Base-by-base conservation (phyloP, 2,113 vertebrate species). In the Cyanocitta stelleri region DNA sequence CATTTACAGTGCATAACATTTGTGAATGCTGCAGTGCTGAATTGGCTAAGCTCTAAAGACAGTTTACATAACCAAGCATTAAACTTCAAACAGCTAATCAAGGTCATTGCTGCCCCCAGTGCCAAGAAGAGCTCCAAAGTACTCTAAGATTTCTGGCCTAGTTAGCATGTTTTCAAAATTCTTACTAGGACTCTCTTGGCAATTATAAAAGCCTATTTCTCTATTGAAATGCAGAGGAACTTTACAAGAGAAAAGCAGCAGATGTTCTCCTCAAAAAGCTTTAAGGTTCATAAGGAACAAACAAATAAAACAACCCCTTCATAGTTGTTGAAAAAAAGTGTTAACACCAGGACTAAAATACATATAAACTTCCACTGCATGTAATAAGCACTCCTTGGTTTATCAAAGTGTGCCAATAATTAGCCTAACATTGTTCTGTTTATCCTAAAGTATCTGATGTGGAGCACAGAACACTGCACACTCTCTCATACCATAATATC, bases 21-120 rank as follows among this genome's bases (percentile, higher is more conserved):
- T 58, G 74, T 69, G 77, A 77, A 82, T 37, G 79, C 80, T 81
- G 83, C 80, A 78, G 73, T 52, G 83, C 49, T 95, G 81, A 74
- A 84, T 3, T 92, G 75, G 72, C 74, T 96, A 35, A 95, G 89
- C 95, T 94, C 84, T 91, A 62, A 92, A 91, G 81, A 82, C 69
- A 94, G 74, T 93, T 96, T 95, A 95, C 72, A 87, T 93, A 96
- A 97, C 83, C 87, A 73, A 64, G 73, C 87, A 92, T 81, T 94
- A 87, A 95, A 94, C 87, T 95, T 94, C 91, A 94, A 91, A 92
- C 22, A 94, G 85, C 91, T 85, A 62, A 78, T 93, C 91, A 91
- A 97, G 91, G 93, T 87, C 93, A 85, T 35, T 4, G 5, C 66
- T 94, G 62, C 55, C 81, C 74, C 73, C 43, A 35, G 81, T 0